Percentiles rank a stretch among this genome's conserved stretches.
These are phyloP conservation scores for Eulithis testata DNA, from an alignment of 2,888 invertebrate genomes.

Conservation along the genomic window DNA sequence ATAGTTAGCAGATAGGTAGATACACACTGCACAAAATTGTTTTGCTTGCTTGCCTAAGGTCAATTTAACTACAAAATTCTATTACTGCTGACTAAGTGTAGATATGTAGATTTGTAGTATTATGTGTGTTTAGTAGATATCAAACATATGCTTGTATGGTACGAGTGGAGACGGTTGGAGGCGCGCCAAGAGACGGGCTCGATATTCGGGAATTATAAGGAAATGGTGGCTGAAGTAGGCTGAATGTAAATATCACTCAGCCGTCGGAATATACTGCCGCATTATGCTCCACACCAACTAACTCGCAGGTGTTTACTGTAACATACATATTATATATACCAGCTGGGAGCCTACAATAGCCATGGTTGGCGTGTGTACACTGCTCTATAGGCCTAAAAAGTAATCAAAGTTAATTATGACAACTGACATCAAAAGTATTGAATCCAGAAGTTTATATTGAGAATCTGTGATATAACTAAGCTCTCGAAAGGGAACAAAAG, in stretches of 20 bases:
- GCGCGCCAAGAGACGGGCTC: constrained; percentile 27
- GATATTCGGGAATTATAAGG: constrained; percentile 31
- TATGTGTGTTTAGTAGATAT: neutral
- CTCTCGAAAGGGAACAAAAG: neutral
- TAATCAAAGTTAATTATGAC: too few relatives aligned
- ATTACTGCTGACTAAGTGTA: too few relatives aligned
- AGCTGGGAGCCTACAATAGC: neutral
- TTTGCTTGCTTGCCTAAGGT: too few relatives aligned
- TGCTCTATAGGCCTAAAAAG: too few relatives aligned
- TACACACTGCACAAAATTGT: too few relatives aligned
- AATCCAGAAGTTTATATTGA: too few relatives aligned
- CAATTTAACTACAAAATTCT: too few relatives aligned
- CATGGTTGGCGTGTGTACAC: neutral
- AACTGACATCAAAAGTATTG: too few relatives aligned
- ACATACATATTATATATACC: neutral
- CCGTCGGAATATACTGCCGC: constrained; percentile 6
- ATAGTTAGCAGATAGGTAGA: too few relatives aligned
- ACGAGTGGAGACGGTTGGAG: constrained; percentile 19
- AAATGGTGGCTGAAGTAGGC: constrained; percentile 19
- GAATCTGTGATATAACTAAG: neutral
- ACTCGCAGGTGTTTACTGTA: neutral
- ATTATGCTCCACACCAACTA: constrained; percentile 5
- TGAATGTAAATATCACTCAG: constrained; percentile 20
- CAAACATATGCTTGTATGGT: constrained; percentile 8
- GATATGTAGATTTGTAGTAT: too few relatives aligned